Base-by-base conservation (phyloP, 2,113 vertebrate genomes). In the Notarius quadriscutis region DNA sequence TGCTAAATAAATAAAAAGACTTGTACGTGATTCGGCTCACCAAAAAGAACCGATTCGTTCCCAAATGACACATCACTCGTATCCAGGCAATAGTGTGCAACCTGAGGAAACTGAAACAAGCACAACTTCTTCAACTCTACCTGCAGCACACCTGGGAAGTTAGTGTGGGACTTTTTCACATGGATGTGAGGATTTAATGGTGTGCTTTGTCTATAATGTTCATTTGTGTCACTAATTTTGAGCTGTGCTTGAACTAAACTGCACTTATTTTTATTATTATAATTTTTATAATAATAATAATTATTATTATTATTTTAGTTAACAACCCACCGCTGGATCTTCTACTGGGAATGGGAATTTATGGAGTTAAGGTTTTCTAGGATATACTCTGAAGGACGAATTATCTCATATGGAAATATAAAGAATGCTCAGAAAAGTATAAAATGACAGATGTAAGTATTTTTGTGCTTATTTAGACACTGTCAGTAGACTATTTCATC, bases 391-490 rank as follows among this genome's bases (percentile, higher is more conserved):
- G 25, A 55, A 20, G 7, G 17, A 60, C 4, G 27, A 30, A 81
- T 41, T 12, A 48, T 14, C 22, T 41, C 55, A 41, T 60, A 9
- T 81, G 10, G 10, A 81, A 62, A 11, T 20, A 25, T 9, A 7
- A 58, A 80, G 20, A 51, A 77, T 77, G 74, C 11, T 77, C 4
- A 51, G n/a, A 80, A 34, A 80, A 4, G 20, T 62, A 25, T 86
- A 84, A 62, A 63, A 86, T 85, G 83, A 78, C 80, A 7, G 72
- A 80, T 17, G 90, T 90, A 75, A 87, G 90, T 90, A 20, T 22
- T 30, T 15, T n/a, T 27, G 9, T 58, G 27, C 27, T 60, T 58
- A 20, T 80, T 80, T 18, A 75, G 9, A 55, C 18, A 79, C 1
- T 22, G 7, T 9, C 7, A 74, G 1, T 48, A n/a, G 51, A 1